Base-by-base conservation (phyloP, 2,888 invertebrate species). In the Phaonia tiefii region DNA sequence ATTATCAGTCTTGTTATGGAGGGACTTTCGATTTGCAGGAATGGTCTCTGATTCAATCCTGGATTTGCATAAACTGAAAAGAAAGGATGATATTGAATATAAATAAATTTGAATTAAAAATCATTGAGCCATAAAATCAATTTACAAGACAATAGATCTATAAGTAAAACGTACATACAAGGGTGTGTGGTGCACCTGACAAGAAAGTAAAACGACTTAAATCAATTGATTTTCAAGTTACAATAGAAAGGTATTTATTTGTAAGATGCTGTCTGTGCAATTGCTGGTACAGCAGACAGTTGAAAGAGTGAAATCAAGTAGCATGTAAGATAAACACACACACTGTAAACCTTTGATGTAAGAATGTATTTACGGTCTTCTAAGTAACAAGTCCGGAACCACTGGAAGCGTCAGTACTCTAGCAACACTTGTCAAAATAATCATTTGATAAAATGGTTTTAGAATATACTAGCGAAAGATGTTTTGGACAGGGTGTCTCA, bases 1-100 rank as follows among this genome's bases (percentile, higher is more conserved):
- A 90, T 88, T 82, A 87, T 84, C 85, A 89, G 86, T 85, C 86
- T 87, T 83, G 86, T 87, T 80, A 86, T 81, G 84, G 87, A 85
- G 85, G 87, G 89, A 79, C 85, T 88, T 74, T 86, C 86, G 80
- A 90, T 89, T 84, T 90, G 88, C 77, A 90, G 84, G 85, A 87
- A 88, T 74, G 90, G 90, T 83, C 85, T 60, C 49, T 78, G 75
- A 81, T 78, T 78, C 69, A 75, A 22, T 22, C 17, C 86, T 83
- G 85, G 84, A 83, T 89, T 86, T 72, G 87, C 89, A 83, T 86
- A 85, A 85, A 86, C 90, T 88, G 86, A 79, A 88, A 88, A 80
- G 81, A 82, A 75, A 84, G 70, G 51, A 10, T 85, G 85, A 86
- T 85, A 8, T 51, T 20, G 51, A 1, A 22, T 20, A n/a, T n/a